These are phyloP conservation scores for Abscondita cerata DNA, from an alignment of 2,888 invertebrate species.

Conservation along the genomic window DNA sequence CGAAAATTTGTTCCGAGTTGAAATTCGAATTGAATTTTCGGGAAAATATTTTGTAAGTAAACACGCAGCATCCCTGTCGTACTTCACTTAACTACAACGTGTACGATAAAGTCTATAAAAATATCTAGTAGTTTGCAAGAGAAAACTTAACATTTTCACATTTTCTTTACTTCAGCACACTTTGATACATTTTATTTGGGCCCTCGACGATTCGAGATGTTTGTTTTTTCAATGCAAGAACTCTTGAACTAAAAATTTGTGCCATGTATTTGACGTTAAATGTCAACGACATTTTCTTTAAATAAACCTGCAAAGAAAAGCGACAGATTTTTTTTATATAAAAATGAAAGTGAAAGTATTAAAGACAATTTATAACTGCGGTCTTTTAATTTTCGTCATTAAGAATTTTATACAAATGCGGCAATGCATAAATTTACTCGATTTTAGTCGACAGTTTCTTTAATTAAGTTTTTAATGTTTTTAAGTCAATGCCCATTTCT, in stretches of 20 bases:
- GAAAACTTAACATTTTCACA: slow-evolving; percentile 34
- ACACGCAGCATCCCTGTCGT: slow-evolving; percentile 12
- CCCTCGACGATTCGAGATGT: slow-evolving; percentile 22
- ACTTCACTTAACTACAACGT: slow-evolving; percentile 9
- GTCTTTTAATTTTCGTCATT: slow-evolving; percentile 19
- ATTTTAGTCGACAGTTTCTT: slow-evolving; percentile 4
- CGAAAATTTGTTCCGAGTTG: slow-evolving; percentile 24
- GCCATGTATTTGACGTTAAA: not conserved
- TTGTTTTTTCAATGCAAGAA: slow-evolving; percentile 25
- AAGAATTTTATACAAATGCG: slow-evolving; percentile 15
- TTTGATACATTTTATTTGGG: slow-evolving; percentile 39
- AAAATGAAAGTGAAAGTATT: slow-evolving; percentile 2
- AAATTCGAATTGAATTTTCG: slow-evolving; percentile 27
- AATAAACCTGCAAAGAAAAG: no score
- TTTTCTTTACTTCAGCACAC: slow-evolving; percentile 38
- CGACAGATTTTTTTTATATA: slow-evolving; percentile 1
- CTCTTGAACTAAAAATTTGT: slow-evolving; percentile 21
- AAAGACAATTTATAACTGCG: slow-evolving; percentile 8
- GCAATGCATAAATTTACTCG: slow-evolving; percentile 13
- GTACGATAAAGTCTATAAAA: slow-evolving; percentile 9
- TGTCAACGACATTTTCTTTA: not conserved
- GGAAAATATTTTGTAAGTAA: slow-evolving; percentile 8
- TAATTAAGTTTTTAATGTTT: slow-evolving; percentile 8
- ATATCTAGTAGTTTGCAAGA: slow-evolving; percentile 17
- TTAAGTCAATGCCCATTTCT: not conserved